Evolutionary conservation across 2,113 vertebrate genomes (phyloP), one percentile per base, ranked within the genome.

Genomic region (Meleagris gallopavo): DNA sequence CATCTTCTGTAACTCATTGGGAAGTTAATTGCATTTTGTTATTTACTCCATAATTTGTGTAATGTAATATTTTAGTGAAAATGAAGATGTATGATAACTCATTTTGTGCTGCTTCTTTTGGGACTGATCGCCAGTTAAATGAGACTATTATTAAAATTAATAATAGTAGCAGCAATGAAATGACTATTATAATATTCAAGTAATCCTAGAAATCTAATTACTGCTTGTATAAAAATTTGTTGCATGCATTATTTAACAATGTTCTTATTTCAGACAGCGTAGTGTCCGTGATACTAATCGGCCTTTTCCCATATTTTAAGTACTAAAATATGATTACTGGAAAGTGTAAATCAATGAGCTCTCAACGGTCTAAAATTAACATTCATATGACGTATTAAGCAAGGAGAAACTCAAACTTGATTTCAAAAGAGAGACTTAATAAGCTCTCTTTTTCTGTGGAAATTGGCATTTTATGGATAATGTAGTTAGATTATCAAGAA

Each of bases 181-280:
- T 88, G 11, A 36, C 65, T 91, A 67, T 94, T 94, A 80, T 88
- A 93, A 96, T 91, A 93, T 84, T 85, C 79, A 92, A 88, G 60
- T 89, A 95, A 91, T 94, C 86, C 87, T 93, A 89, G 83, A 91
- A 95, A 88, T 96, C 79, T 96, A 93, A 96, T 96, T 97, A 97
- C 60, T 89, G 62, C 91, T 95, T 94, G 95, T 93, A 72, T 95
- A 88, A 95, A 86, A 95, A 96, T 95, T 94, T 95, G 91, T 95
- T 94, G 72, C 94, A 91, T 97, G 65, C 93, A 96, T 97, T 96
- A 97, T 97, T 96, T 95, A 97, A 95, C 78, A 91, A 50, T 61
- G 82, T 91, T 95, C 94, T 96, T 88, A 89, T 90, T 96, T 96
- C 92, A 95, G 84, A 89, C 69, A 82, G 70, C 25, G 40, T 55